phyloP scores from a whole-genome alignment of 2,797 vertebrate species.

The Malacoraja senta region DNA sequence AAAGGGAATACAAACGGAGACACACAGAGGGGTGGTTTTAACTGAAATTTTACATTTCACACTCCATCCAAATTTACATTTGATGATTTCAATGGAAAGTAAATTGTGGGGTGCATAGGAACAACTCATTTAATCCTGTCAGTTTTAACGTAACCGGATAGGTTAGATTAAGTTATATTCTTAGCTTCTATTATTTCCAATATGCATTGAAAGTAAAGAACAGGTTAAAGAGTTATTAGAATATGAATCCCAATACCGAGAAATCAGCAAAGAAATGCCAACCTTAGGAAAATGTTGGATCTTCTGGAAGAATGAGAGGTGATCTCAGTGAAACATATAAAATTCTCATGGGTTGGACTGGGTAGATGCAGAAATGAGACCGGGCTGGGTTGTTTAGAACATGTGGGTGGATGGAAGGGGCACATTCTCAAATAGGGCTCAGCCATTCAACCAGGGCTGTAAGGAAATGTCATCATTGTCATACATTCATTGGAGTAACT shows the following conservation, averaged over 20 bases:
- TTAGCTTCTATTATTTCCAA: not conserved
- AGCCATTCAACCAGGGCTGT: no score
- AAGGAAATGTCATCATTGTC: no score
- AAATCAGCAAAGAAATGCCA: not conserved
- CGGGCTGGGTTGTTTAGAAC: no score
- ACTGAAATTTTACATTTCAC: not conserved
- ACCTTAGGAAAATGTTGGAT: not conserved
- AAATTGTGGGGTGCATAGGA: not conserved
- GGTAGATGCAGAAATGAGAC: no score
- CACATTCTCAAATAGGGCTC: no score
- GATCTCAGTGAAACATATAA: not conserved
- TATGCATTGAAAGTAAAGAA: not conserved
- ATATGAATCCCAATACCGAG: not conserved
- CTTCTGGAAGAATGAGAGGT: not conserved
- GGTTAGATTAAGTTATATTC: not conserved
- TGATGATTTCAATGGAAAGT: not conserved
- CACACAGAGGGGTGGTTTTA: not conserved
- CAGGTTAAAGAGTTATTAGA: not conserved
- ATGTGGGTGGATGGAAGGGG: no score
- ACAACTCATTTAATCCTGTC: not conserved
- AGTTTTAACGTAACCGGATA: not conserved
- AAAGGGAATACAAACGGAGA: not conserved
- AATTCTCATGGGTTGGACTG: no score
- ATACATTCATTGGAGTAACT: no score
- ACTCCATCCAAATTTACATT: not conserved